A percentile compares a stretch with the other conserved stretches of the same genome.
phyloP scores from a whole-genome alignment of 2,888 invertebrate genomes.

The Erebia palarica region DNA sequence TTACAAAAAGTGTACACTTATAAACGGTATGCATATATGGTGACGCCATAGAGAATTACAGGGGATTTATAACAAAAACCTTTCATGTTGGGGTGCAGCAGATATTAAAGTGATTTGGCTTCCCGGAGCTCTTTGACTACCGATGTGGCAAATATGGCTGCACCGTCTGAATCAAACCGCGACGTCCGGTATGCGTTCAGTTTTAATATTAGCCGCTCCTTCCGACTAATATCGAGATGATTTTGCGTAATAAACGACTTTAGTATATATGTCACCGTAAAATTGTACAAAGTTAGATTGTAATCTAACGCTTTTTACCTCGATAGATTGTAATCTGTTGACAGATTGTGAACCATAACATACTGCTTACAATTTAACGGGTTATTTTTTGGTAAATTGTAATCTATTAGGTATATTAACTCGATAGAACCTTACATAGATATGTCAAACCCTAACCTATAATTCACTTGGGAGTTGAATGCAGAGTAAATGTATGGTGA shows the following conservation, averaged over 20 bases:
- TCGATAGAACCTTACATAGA: too few relatives aligned
- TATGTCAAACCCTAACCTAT: too few relatives aligned
- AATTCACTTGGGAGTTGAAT: too few relatives aligned
- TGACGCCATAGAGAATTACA: conserved; percentile 21
- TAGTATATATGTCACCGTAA: too few relatives aligned
- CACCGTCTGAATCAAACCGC: conserved; percentile 52
- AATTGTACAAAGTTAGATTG: too few relatives aligned
- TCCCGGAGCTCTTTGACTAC: conserved; percentile 61
- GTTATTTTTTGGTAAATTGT: too few relatives aligned
- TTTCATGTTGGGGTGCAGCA: conserved; percentile 36
- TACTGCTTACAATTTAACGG: too few relatives aligned
- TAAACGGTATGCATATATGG: conserved; percentile 13
- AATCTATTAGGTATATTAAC: too few relatives aligned
- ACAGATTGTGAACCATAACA: too few relatives aligned
- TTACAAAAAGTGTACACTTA: conserved; percentile 7
- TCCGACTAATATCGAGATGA: conserved; percentile 37
- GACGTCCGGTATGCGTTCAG: conserved; percentile 30
- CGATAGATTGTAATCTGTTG: too few relatives aligned
- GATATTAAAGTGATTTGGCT: conserved; percentile 53
- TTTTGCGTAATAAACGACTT: background rate
- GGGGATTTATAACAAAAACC: conserved; percentile 13
- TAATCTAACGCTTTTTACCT: too few relatives aligned
- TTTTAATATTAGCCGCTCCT: conserved; percentile 54
- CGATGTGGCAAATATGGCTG: conserved; percentile 67
- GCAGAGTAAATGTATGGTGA: too few relatives aligned